Conservation (phyloP, 2,797 vertebrate genomes). For the Enteromius anoplus region DNA sequence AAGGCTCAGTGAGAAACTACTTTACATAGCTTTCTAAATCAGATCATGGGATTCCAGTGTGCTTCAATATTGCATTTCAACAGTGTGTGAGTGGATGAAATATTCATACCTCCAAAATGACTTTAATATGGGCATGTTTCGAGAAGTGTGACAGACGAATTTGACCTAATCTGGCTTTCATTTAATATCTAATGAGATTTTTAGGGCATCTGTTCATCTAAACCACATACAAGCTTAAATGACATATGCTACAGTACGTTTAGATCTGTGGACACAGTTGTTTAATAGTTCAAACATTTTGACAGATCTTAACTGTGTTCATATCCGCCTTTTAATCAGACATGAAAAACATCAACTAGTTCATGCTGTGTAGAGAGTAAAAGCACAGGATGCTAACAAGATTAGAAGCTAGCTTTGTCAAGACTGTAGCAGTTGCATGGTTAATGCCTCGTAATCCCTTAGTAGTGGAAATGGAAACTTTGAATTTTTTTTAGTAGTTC, state of each 20-base stretch:
- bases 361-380: constrained; percentile 37
- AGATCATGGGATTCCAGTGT: constrained; percentile 51
- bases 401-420: constrained; percentile 42
- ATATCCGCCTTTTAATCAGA: constrained; percentile 8
- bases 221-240: not conserved
- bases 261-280: not conserved
- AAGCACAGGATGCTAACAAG: constrained; percentile 43
- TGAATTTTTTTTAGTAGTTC: constrained; percentile 39
- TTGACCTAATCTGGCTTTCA: constrained; percentile 11
- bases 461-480: constrained; percentile 43
- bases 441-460: constrained; percentile 50
- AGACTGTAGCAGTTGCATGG: constrained; percentile 30
- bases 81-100: constrained; percentile 49
- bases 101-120: constrained; percentile 59
- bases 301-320: constrained; percentile 11
- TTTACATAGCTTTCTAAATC: constrained; percentile 57
- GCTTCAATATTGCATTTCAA: constrained; percentile 59
- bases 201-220: not conserved
- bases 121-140: constrained; percentile 59
- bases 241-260: not conserved
- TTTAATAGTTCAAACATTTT: constrained; percentile 10
- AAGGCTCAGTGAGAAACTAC: constrained; percentile 54
- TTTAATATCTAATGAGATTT: constrained; percentile 26
- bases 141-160: constrained; percentile 42
- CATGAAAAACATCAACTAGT: constrained; percentile 23